A percentile compares a stretch with the other conserved stretches of the same genome.
These are phyloP conservation scores for Oxyteleia sp. DNA, from an alignment of 2,888 invertebrate species.

Conservation along the genomic window DNA sequence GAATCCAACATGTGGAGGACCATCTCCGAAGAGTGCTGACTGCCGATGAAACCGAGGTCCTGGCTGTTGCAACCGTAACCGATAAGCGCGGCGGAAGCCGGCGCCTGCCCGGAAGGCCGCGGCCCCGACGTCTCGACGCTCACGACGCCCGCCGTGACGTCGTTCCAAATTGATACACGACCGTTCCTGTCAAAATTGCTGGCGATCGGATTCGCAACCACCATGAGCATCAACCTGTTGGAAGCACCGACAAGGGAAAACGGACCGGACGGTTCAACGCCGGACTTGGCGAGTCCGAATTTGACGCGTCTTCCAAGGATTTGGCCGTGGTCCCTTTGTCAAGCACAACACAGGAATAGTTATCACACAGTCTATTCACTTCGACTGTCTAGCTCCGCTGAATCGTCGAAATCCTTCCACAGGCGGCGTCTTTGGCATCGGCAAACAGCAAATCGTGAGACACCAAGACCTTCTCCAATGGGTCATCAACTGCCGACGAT, in stretches of 20 bases:
- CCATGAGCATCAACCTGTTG: slow-evolving; percentile 58
- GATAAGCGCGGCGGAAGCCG: slow-evolving; percentile 81
- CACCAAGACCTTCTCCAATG: too few relatives aligned
- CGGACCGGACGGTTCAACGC: neutral
- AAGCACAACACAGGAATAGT: too few relatives aligned
- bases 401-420: too few relatives aligned
- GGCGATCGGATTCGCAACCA: slow-evolving; percentile 56
- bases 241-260: slow-evolving; percentile 15
- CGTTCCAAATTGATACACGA: slow-evolving; percentile 71
- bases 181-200: slow-evolving; percentile 48
- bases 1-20: slow-evolving; percentile 92
- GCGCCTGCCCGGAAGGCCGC: slow-evolving; percentile 85
- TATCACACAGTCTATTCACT: too few relatives aligned
- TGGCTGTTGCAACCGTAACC: slow-evolving; percentile 77
- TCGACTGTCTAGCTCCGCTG: too few relatives aligned
- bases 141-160: slow-evolving; percentile 87
- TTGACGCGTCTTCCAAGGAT: too few relatives aligned
- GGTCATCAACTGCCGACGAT: too few relatives aligned
- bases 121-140: slow-evolving; percentile 86
- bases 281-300: too few relatives aligned
- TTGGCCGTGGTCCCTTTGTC: too few relatives aligned
- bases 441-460: too few relatives aligned
- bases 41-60: slow-evolving; percentile 71
- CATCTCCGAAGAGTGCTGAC: slow-evolving; percentile 90
- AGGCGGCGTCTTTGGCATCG: too few relatives aligned